phyloP scores from a whole-genome alignment of 2,113 vertebrate species.

The Gorsachius goisagi region DNA sequence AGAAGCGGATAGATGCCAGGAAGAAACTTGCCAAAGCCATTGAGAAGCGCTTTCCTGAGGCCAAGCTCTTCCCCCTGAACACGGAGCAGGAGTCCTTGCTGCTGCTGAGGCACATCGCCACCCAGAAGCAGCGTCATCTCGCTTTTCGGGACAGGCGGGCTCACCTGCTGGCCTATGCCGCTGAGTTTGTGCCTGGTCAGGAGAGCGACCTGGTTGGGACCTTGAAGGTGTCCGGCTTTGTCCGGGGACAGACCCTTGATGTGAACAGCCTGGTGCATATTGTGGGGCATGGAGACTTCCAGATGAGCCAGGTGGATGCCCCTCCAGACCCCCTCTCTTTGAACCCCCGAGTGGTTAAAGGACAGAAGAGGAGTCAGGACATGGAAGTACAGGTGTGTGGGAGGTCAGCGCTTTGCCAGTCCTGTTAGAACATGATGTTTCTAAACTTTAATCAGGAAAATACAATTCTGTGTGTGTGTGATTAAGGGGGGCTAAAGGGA shows the following conservation, averaged over 20 bases:
- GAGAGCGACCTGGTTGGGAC: conserved; percentile 79
- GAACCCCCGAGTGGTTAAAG: conserved; percentile 66
- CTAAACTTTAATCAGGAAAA: background rate
- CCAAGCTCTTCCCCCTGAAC: conserved; percentile 84
- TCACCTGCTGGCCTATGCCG: conserved; percentile 83
- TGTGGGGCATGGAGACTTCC: conserved; percentile 92
- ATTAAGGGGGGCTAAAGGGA: too few relatives aligned
- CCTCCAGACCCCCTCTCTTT: conserved; percentile 86
- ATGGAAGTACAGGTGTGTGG: conserved; percentile 77
- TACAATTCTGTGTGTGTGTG: accelerated
- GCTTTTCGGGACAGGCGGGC: conserved; percentile 86
- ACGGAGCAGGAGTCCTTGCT: conserved; percentile 83
- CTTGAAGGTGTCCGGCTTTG: conserved; percentile 89
- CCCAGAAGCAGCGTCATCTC: conserved; percentile 87
- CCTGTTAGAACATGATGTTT: accelerated
- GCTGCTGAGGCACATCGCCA: conserved; percentile 85
- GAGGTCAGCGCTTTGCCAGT: background rate
- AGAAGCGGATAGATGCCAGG: conserved; percentile 85
- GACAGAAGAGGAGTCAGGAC: conserved; percentile 69
- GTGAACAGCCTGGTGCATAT: conserved; percentile 92
- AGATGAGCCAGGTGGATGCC: conserved; percentile 90
- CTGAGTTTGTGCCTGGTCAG: conserved; percentile 77
- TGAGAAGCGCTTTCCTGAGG: conserved; percentile 87
- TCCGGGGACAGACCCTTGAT: conserved; percentile 81
- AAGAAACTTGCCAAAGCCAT: conserved; percentile 81